phyloP scores from a whole-genome alignment of 2,888 invertebrate species.

The Ischnura elegans region DNA sequence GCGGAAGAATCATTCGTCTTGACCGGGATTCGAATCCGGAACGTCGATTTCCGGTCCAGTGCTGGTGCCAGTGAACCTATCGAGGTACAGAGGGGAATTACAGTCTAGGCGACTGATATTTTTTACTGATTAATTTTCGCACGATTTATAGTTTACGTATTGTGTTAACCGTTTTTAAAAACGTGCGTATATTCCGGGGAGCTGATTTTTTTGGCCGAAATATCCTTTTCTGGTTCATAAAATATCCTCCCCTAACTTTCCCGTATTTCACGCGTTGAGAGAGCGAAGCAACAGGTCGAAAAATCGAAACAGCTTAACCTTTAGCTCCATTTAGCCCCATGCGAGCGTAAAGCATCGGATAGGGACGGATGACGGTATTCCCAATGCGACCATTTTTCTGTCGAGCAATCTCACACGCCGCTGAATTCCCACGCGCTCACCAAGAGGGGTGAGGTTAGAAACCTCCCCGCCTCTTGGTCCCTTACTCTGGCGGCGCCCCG shows the following conservation, averaged over 20 bases:
- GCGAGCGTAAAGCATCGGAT: not conserved
- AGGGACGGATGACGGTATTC: not conserved
- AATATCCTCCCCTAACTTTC: not conserved
- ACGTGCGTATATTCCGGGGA: no score
- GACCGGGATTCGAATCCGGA: no score
- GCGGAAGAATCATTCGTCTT: no score
- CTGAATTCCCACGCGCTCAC: not conserved
- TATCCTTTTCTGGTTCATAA: not conserved
- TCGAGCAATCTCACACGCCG: constrained; percentile 14
- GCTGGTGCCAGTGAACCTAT: no score
- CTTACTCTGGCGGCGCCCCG: not conserved
- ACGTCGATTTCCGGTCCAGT: no score
- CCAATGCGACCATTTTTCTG: constrained; percentile 2
- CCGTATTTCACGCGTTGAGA: not conserved
- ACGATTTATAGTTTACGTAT: no score
- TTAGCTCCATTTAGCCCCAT: not conserved
- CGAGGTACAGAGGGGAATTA: no score
- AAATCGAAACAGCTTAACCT: constrained; percentile 10
- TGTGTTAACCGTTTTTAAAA: no score
- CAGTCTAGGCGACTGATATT: no score
- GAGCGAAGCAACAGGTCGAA: constrained; percentile 19
- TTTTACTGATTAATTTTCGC: no score
- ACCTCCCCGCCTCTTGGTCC: not conserved
- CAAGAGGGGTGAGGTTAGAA: not conserved
- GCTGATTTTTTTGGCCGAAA: no score